Percentiles rank a stretch among this genome's conserved stretches.
Evolutionary conservation across 2,888 invertebrate genomes (phyloP).

Genomic region (Eutolmus rufibarbis): DNA sequence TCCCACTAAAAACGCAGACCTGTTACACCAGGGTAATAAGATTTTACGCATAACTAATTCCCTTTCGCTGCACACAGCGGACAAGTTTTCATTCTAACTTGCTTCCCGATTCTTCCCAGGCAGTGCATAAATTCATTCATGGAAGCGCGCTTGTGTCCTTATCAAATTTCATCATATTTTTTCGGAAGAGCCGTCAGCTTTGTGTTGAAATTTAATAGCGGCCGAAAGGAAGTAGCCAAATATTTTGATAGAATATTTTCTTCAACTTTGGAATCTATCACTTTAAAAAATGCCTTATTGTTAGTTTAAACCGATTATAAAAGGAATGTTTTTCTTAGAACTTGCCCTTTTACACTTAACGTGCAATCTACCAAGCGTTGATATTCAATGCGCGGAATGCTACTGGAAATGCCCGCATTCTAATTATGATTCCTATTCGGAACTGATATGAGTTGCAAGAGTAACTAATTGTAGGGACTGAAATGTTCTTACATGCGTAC

Average conservation of each 20-base stretch:
- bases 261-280: not conserved
- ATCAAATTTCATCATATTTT: constrained; percentile 20
- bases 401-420: not conserved
- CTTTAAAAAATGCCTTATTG: not conserved
- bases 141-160: constrained; percentile 7
- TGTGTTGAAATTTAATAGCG: constrained; percentile 24
- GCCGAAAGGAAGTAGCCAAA: not conserved
- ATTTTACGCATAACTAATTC: constrained; percentile 38
- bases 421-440: constrained; percentile 20
- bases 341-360: not conserved
- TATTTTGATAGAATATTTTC: not conserved
- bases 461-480: not conserved
- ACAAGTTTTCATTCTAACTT: not conserved
- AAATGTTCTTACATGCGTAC: not conserved
- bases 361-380: not conserved
- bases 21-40: constrained; percentile 30
- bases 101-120: not conserved
- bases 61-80: not conserved
- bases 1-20: constrained; percentile 18
- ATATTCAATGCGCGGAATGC: not conserved
- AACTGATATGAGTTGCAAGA: not conserved
- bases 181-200: not conserved
- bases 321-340: not conserved
- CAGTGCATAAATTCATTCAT: constrained; percentile 1
- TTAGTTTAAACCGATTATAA: not conserved